Percentiles rank a stretch among this genome's conserved stretches.
Evolutionary conservation across 2,888 invertebrate genomes (phyloP).

Genomic region (Sinelater perroti): DNA sequence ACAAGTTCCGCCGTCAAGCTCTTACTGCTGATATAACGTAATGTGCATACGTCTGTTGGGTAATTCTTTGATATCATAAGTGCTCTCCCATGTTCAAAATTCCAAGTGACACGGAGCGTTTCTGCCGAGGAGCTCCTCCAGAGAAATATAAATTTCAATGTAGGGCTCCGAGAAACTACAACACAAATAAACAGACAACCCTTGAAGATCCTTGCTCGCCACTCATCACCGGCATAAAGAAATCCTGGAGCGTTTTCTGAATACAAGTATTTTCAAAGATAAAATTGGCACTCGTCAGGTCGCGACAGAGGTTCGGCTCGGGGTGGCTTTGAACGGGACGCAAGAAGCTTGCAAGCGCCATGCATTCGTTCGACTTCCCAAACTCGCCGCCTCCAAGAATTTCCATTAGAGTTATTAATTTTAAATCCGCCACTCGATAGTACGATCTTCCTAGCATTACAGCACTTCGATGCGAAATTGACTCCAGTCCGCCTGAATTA

Average conservation of each 20-base stretch:
- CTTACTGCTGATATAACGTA: no score
- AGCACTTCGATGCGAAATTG: constrained; percentile 12
- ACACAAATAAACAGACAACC: constrained; percentile 1
- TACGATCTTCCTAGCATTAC: no score
- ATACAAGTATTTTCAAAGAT: constrained; percentile 10
- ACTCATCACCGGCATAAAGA: constrained; percentile 2
- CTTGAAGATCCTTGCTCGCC: neutral
- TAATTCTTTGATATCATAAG: no score
- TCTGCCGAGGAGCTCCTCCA: neutral
- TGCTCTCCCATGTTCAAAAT: no score
- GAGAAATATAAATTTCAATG: neutral
- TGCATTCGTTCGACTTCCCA: no score
- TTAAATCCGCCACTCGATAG: no score
- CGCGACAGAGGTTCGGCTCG: constrained; percentile 14
- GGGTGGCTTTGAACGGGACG: no score
- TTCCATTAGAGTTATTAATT: no score
- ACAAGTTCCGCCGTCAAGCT: no score
- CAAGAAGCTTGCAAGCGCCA: no score
- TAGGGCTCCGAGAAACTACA: neutral
- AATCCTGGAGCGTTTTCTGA: neutral
- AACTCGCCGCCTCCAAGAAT: no score
- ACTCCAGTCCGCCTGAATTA: constrained; percentile 28
- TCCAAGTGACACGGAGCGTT: neutral
- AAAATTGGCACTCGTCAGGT: neutral
- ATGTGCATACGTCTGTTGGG: no score